Evolutionary conservation across 2,113 vertebrate species (phyloP), one percentile per base, ranked within the genome.

Genomic region (Pogonocichla stellata): DNA sequence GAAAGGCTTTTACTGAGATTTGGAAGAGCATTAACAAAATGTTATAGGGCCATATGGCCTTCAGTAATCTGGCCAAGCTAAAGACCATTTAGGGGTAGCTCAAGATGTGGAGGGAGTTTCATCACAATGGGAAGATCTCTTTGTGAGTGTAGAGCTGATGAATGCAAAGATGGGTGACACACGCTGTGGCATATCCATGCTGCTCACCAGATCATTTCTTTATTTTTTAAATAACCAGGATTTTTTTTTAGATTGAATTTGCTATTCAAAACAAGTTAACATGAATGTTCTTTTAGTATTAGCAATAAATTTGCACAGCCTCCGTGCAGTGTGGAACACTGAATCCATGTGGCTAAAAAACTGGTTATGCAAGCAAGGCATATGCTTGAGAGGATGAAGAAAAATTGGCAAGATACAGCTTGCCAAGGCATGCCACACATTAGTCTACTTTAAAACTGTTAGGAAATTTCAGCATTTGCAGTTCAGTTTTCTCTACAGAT

Each of bases 401-500:
- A 95, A 94, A 96, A 96, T 71, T 90, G 93, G 95, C 94, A 96
- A 96, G 93, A 88, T 88, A 61, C 36, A 88, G 88, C 94, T 92
- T 96, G 95, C 94, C 94, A 96, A 95, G 86, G 88, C 94, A 95
- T 95, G 90, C 94, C 95, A 96, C 96, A 97, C 92, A 93, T 94
- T 95, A 96, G 93, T 94, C 85, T 78, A 51, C 94, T 96, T 95
- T 83, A 92, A 94, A 94, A 93, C 93, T 94, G 93, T 92, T 93
- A 86, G 92, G 93, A 93, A 94, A 90, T 95, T 86, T 86, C 93
- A 95, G 88, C 80, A 53, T 67, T 96, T 84, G 80, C 94, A 81
- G 93, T 78, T 96, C 72, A 38, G 86, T 93, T 93, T 93, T 83
- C 77, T 90, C 64, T 65, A 78, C 43, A 62, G 80, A 94, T 86